Evolutionary conservation across 1,140 invertebrate genomes (phyloP).

Genomic region (Thaumatotibia leucotreta): DNA sequence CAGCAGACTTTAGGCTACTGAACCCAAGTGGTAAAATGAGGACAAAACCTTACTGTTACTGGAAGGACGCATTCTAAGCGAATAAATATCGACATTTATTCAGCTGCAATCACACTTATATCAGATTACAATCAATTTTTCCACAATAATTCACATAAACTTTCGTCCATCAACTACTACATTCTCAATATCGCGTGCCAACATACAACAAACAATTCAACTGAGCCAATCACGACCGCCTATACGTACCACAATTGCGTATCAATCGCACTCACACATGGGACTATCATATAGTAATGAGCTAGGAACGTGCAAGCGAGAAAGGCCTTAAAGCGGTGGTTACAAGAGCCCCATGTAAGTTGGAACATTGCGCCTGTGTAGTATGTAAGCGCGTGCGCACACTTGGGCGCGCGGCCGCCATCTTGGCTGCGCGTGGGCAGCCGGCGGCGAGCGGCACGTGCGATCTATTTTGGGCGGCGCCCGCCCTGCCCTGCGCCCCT

Average conservation of each 20-base stretch:
- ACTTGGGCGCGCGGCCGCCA: constrained; percentile 42
- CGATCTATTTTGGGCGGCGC: constrained; percentile 69
- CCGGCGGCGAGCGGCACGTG: constrained; percentile 58
- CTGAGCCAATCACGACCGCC: not conserved
- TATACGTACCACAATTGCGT: constrained; percentile 33
- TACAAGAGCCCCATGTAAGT: not conserved
- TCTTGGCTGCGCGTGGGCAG: constrained; percentile 69
- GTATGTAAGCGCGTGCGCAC: not conserved
- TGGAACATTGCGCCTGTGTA: not conserved
- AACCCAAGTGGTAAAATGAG: too few relatives aligned
- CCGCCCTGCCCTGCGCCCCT: constrained; percentile 45
- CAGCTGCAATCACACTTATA: not conserved
- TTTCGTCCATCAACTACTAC: not conserved
- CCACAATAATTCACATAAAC: not conserved
- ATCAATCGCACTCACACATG: constrained; percentile 52
- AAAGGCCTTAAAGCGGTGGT: not conserved
- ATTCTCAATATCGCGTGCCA: not conserved
- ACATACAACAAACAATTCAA: not conserved
- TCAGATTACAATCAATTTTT: not conserved
- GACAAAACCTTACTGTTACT: too few relatives aligned
- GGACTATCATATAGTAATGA: not conserved
- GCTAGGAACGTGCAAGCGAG: not conserved
- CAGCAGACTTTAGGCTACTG: too few relatives aligned
- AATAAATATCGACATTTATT: too few relatives aligned
- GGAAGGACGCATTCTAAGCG: too few relatives aligned